Conservation (phyloP, 2,113 vertebrate species). For the Hippotragus niger region DNA sequence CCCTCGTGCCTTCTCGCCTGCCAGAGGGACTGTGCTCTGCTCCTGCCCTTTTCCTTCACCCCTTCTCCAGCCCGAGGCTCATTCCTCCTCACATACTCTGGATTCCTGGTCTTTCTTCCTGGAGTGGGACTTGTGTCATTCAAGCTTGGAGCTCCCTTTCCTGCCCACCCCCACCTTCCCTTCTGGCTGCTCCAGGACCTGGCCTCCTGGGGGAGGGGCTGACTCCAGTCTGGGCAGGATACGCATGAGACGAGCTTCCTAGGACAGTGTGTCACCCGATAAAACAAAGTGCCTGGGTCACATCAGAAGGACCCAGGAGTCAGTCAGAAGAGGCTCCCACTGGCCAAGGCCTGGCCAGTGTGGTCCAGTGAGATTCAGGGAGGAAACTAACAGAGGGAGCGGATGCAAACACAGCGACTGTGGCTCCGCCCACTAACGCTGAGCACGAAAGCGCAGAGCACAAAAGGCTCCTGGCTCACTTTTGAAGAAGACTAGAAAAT, state of each 20-base stretch:
- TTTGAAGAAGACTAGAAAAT: neutral
- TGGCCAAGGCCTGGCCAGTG: neutral
- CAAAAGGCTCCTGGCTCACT: rapidly evolving
- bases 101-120: neutral
- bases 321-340: neutral
- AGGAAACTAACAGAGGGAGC: neutral
- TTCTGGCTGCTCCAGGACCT: neutral
- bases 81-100: rapidly evolving
- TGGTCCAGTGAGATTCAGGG: neutral
- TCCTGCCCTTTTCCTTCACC: neutral
- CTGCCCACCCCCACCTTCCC: neutral
- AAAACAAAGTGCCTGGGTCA: neutral
- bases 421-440: neutral
- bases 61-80: neutral
- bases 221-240: no score
- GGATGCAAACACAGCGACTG: rapidly evolving
- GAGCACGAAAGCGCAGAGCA: rapidly evolving
- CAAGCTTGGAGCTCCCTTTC: no score
- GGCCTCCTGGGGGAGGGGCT: neutral
- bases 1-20: rapidly evolving
- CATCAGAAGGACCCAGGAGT: neutral
- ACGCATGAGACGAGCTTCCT: neutral
- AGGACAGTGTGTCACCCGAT: neutral
- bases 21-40: no score
- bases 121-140: neutral